Conservation (phyloP, 2,888 invertebrate genomes). For the Macrophya annulata region DNA sequence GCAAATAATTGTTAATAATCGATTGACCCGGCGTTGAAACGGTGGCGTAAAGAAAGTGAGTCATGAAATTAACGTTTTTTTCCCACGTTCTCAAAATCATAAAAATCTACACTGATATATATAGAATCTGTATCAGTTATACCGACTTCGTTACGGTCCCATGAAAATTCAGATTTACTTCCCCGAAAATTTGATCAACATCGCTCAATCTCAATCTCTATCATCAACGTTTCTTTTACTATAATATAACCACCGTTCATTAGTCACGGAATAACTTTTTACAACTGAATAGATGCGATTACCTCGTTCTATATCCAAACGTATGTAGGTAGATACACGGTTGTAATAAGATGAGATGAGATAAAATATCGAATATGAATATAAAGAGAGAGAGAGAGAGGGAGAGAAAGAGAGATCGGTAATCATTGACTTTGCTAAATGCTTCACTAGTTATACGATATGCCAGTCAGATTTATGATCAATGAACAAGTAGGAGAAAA, state of each 20-base stretch:
- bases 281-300: neutral
- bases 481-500: neutral
- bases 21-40: neutral
- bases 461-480: neutral
- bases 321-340: neutral
- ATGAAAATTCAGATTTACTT: conserved; percentile 15
- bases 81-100: conserved; percentile 15
- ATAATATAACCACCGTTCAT: neutral
- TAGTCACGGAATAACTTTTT: neutral
- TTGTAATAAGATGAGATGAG: neutral
- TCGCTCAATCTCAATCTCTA: too few relatives aligned
- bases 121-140: neutral
- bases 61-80: neutral
- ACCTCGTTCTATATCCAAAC: neutral
- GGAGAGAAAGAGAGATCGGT: neutral
- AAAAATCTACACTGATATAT: neutral
- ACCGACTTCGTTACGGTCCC: neutral
- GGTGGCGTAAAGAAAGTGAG: neutral
- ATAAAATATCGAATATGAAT: too few relatives aligned
- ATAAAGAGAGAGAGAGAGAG: neutral
- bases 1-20: conserved; percentile 32
- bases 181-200: neutral
- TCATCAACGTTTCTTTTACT: neutral
- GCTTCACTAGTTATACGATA: neutral
- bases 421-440: neutral